Base-by-base conservation (phyloP, 2,113 vertebrate species). In the Ailuropoda melanoleuca region DNA sequence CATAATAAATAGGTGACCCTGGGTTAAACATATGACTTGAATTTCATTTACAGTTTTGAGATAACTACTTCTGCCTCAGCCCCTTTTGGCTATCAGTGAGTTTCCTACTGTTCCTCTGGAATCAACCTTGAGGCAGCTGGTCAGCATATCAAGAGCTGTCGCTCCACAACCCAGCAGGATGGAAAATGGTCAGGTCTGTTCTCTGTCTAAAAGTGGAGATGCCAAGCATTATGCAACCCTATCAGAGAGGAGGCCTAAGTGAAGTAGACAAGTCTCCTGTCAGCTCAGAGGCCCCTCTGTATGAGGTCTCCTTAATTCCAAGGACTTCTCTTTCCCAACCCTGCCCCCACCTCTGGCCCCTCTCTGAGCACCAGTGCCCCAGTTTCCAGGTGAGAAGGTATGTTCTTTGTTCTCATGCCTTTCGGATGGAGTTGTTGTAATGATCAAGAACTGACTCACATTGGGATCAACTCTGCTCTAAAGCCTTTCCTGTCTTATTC, bases 61-160 rank as follows among this genome's bases (percentile, higher is more conserved):
- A 82, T 93, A 93, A 87, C 74, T 87, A 92, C 17, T 68, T 31
- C n/a, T 60, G 53, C 9, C 74, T 87, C 80, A 46, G 80, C 9
- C 46, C 68, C 66, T 95, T 84, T 75, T 84, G 86, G 74, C 95
- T 94, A 48, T 56, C 31, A 29, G 50, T 46, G 46, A 43, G 66
- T 64, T 92, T 55, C 93, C 96, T 83, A 90, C 50, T 74, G 55
- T 70, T 87, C 26, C 50, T 68, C 66, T 90, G 39, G 80, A 92
- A 68, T 5, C 37, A 46, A 80, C 88, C 84, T 89, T 93, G 48
- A 95, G 74, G 39, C 84, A 97, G 77, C 81, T 94, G 74, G 90
- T 96, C 64, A 92, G 90, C 77, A 85, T 53, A 88, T 80, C 88
- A 88, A 96, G 37, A 82, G 55, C 70, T 93, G 82, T 88, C 83